Conservation (phyloP, 2,888 invertebrate species). For the Hirtodrosophila confusa region DNA sequence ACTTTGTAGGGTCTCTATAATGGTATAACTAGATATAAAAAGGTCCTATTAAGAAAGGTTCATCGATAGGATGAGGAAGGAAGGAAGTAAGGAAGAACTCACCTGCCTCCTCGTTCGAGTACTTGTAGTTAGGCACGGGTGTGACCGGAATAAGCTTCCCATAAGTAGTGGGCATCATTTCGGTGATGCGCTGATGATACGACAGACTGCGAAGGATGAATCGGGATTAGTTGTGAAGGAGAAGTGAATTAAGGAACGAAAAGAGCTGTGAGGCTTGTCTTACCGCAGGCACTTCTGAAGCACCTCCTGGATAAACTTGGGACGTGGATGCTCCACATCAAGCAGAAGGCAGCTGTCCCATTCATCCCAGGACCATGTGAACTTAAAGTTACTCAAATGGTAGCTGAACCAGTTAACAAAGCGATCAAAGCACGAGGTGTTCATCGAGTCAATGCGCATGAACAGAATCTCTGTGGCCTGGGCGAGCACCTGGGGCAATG, state of each 20-base stretch:
- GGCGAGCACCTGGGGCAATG: conserved; percentile 98
- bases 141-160: conserved; percentile 92
- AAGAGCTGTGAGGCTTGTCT: conserved; percentile 7
- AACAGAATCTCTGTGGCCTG: conserved; percentile 99
- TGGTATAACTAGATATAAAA: no score
- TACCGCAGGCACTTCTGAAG: conserved; percentile 95
- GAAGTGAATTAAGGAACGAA: no score
- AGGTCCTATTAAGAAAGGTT: no score
- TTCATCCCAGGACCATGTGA: conserved; percentile 99
- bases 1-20: no score
- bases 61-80: no score
- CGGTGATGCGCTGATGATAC: conserved; percentile 96
- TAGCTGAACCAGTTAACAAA: conserved; percentile 99
- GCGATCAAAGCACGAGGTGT: conserved; percentile 97
- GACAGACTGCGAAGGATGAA: conserved; percentile 88
- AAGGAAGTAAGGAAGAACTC: conserved; percentile 80
- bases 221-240: no score
- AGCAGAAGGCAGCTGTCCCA: conserved; percentile 95
- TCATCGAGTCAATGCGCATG: conserved; percentile 98
- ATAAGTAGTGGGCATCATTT: conserved; percentile 96
- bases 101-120: conserved; percentile 95
- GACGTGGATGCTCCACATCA: conserved; percentile 95
- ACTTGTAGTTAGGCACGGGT: conserved; percentile 95
- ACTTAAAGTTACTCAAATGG: conserved; percentile 99
- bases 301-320: conserved; percentile 96